phyloP scores from a whole-genome alignment of 2,888 invertebrate species.

The Thymelicus sylvestris region DNA sequence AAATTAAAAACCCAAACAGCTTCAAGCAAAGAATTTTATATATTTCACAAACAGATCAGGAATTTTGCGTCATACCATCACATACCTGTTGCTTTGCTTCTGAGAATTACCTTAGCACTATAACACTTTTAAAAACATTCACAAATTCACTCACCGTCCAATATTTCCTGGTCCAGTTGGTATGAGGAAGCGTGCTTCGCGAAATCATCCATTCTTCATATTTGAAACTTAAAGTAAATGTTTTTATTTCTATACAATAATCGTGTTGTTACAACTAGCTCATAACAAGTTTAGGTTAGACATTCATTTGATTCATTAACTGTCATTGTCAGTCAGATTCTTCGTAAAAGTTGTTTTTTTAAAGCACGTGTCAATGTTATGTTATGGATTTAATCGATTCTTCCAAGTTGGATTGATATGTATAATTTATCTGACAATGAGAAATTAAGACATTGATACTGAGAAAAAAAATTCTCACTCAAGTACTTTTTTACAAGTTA shows the following conservation, averaged over 20 bases:
- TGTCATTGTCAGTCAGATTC: conserved; percentile 41
- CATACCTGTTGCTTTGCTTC: conserved; percentile 59
- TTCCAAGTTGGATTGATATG: not conserved
- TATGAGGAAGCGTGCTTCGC: conserved; percentile 75
- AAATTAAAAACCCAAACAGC: not conserved
- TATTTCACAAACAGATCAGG: conserved; percentile 46
- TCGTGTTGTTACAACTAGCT: conserved; percentile 54
- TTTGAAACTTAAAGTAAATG: conserved; percentile 64
- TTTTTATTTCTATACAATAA: conserved; percentile 57
- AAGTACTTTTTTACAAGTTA: too few relatives aligned
- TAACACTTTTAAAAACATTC: conserved; percentile 45
- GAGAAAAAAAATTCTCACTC: too few relatives aligned
- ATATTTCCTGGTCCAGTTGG: conserved; percentile 78
- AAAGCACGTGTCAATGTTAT: not conserved
- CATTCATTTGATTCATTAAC: conserved; percentile 28
- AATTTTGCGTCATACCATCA: conserved; percentile 60
- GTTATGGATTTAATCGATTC: not conserved
- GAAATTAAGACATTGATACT: too few relatives aligned
- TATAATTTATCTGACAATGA: too few relatives aligned
- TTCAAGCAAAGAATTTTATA: conserved; percentile 1
- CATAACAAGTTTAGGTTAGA: conserved; percentile 40
- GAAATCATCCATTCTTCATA: conserved; percentile 84
- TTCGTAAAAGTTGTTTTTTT: not conserved
- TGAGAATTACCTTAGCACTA: conserved; percentile 47
- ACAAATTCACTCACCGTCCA: conserved; percentile 67